Evolutionary conservation across 1,140 invertebrate species (phyloP).

Genomic region (Leptinotarsa lineolata): DNA sequence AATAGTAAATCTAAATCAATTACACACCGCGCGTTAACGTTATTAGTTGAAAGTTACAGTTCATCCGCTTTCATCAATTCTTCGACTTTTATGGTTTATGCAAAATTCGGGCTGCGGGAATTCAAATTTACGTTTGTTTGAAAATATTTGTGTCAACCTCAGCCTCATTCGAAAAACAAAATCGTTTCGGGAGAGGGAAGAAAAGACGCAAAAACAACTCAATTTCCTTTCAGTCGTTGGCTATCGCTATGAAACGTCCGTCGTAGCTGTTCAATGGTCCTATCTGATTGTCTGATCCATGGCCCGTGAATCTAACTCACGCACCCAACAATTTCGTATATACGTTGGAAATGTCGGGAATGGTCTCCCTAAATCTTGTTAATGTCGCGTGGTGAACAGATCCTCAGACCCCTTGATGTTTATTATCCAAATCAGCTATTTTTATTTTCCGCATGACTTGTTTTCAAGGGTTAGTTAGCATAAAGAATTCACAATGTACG

Average conservation of each 20-base stretch:
- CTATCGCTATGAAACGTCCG: not conserved
- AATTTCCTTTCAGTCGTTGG: not conserved
- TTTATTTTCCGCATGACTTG: not conserved
- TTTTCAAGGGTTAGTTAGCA: too few relatives aligned
- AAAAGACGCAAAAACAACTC: not conserved
- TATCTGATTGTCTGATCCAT: conserved; percentile 34
- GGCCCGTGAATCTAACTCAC: conserved; percentile 6
- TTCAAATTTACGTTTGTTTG: too few relatives aligned
- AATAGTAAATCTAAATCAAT: too few relatives aligned
- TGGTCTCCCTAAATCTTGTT: conserved; percentile 28
- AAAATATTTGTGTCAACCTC: too few relatives aligned
- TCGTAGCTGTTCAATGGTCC: conserved; percentile 32
- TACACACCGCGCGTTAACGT: too few relatives aligned
- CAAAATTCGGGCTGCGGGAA: too few relatives aligned
- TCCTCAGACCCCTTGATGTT: not conserved
- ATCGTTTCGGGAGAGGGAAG: too few relatives aligned
- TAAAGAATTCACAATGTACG: too few relatives aligned
- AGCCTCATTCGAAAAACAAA: too few relatives aligned
- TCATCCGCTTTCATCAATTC: too few relatives aligned
- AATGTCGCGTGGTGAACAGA: conserved; percentile 31
- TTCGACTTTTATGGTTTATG: too few relatives aligned
- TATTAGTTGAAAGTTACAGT: too few relatives aligned
- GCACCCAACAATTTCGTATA: not conserved
- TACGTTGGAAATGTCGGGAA: not conserved
- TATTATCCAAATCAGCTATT: not conserved